Evolutionary conservation across 1,140 invertebrate species (phyloP), one percentile per base, ranked within the genome.

Genomic region (Cheumatopsyche charites): DNA sequence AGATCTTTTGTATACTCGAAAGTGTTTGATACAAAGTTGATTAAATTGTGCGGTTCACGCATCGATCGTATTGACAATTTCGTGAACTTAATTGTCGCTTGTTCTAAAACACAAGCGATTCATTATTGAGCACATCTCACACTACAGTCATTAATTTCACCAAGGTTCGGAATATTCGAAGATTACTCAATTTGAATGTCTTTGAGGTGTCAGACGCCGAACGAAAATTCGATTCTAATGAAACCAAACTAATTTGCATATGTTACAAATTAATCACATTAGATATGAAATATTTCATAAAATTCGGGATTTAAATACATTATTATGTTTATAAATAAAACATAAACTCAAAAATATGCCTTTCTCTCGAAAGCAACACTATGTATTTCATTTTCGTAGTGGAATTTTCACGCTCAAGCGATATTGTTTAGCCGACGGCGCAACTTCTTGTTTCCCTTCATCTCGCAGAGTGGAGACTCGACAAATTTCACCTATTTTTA

Each of bases 351-450:
- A 58, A 23, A 23, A 58, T 7, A 26, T 17, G 47, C 29, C n/a
- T 52, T 17, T 52, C 9, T 36, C 47, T 17, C 7, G 1, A 15
- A 17, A 52, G 9, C 29, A 36, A 4, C 29, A 36, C n/a, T n/a
- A n/a, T n/a, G 29, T 36, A 36, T 9, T 36, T 9, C 15, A 52
- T 52, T 5, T 7, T 13, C 21, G 4, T 25, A 58, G 55, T 58
- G 55, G 23, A 58, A 58, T 58, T 58, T 58, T 58, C 55, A 58
- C 21, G 55, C 55, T 58, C 55, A 58, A 58, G 13, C 55, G 21
- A 26, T 26, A 58, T 26, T 58, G 55, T 58, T 58, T 58, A 58
- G 55, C 55, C 55, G 5, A 25, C n/a, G 55, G 55, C 55, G 21
- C 55, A 58, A 58, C 55, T 58, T 58, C 55, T 58, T 58, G 55